Percentiles rank a stretch among this genome's conserved stretches.
Evolutionary conservation across 1,140 invertebrate genomes (phyloP).

Genomic region (Bombus sibiricus): DNA sequence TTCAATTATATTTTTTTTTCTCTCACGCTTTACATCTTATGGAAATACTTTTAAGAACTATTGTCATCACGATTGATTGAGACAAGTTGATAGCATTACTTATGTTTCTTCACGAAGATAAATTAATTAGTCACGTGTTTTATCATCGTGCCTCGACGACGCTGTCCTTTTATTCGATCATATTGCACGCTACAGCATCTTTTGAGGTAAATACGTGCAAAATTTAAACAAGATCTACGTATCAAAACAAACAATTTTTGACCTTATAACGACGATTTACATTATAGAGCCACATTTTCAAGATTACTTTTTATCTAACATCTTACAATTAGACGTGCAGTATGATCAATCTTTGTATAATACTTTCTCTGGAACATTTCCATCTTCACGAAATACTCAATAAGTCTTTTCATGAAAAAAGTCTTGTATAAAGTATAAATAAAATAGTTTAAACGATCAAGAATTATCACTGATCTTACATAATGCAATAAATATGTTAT

Average conservation of each 20-base stretch:
- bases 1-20: constrained; percentile 43
- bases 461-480: constrained; percentile 47
- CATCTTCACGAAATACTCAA: constrained; percentile 18
- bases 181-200: constrained; percentile 66
- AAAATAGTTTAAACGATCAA: constrained; percentile 24
- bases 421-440: constrained; percentile 54
- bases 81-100: constrained; percentile 68
- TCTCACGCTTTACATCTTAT: constrained; percentile 45
- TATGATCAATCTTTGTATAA: constrained; percentile 55
- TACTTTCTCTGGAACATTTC: constrained; percentile 49
- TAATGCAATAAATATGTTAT: constrained; percentile 66
- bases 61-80: constrained; percentile 79
- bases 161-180: constrained; percentile 54
- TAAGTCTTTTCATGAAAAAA: constrained; percentile 31
- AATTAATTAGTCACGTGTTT: constrained; percentile 61
- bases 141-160: constrained; percentile 42
- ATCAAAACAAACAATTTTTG: constrained; percentile 25
- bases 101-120: constrained; percentile 57
- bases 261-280: constrained; percentile 4
- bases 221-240: not conserved
- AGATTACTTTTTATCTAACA: not conserved
- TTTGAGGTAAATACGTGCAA: constrained; percentile 7
- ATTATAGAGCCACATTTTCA: not conserved
- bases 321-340: constrained; percentile 46
- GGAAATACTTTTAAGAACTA: constrained; percentile 74